phyloP scores from a whole-genome alignment of 2,888 invertebrate species.

The Noctuana brunneofusca region DNA sequence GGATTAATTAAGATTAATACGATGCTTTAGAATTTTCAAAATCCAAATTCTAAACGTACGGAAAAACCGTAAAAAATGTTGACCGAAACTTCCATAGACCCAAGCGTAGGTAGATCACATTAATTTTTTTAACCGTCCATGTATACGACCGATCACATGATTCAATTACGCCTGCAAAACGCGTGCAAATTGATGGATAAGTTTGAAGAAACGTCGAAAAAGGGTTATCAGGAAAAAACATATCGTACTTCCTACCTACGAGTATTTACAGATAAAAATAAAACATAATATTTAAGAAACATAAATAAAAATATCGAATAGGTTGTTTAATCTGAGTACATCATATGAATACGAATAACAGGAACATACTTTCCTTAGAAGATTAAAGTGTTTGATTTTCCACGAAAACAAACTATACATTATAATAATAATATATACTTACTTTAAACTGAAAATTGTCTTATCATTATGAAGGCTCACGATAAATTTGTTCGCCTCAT shows the following conservation, averaged over 20 bases:
- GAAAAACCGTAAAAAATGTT: too few relatives aligned
- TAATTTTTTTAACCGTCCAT: too few relatives aligned
- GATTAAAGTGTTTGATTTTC: constrained; percentile 5
- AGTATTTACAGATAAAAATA: background rate
- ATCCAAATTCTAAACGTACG: too few relatives aligned
- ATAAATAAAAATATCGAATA: background rate
- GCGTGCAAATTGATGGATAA: background rate
- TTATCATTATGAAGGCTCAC: constrained; percentile 9
- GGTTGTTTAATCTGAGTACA: background rate
- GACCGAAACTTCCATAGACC: too few relatives aligned
- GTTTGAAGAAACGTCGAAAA: background rate
- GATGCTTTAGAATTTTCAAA: background rate
- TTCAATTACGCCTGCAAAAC: too few relatives aligned
- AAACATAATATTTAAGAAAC: too few relatives aligned
- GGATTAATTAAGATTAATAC: background rate
- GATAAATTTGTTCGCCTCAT: constrained; percentile 6
- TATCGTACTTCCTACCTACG: background rate
- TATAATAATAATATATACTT: constrained; percentile 13
- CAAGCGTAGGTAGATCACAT: too few relatives aligned
- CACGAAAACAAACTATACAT: constrained; percentile 4
- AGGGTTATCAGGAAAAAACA: background rate
- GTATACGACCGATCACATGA: too few relatives aligned
- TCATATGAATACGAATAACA: background rate
- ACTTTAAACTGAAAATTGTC: constrained; percentile 1
- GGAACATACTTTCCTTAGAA: background rate